Percentiles rank a stretch among this genome's conserved stretches.
phyloP scores from a whole-genome alignment of 64 coral and sea anemone species.

The Porites lutea region DNA sequence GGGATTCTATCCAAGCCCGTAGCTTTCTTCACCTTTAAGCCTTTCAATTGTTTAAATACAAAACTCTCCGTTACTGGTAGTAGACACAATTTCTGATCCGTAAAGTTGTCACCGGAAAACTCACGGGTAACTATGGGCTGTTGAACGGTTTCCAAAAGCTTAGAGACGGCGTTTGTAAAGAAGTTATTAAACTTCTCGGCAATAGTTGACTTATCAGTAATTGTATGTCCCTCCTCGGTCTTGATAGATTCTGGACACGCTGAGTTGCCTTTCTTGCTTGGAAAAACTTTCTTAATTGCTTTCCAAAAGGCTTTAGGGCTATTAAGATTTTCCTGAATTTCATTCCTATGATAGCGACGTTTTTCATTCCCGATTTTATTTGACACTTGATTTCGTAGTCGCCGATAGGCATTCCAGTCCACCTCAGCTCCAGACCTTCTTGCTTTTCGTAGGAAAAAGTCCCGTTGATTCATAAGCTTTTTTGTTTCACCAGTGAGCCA shows the following conservation, averaged over 20 bases:
- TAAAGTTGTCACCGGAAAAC: neutral
- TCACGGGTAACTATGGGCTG: neutral
- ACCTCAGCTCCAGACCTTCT: constrained; percentile 20
- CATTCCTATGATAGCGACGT: neutral
- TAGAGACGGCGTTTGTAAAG: neutral
- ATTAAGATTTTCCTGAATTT: neutral
- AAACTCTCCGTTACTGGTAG: neutral
- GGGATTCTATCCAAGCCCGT: constrained; percentile 9
- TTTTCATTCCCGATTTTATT: constrained; percentile 30
- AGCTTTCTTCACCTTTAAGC: constrained; percentile 5
- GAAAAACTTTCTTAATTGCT: constrained; percentile 7
- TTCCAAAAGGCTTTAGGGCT: constrained; percentile 38
- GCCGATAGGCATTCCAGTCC: neutral
- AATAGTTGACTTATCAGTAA: constrained; percentile 26
- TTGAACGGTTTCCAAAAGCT: neutral
- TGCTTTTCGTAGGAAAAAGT: constrained; percentile 22
- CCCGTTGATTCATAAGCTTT: constrained; percentile 18
- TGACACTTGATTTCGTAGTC: constrained; percentile 21
- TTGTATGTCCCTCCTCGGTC: neutral
- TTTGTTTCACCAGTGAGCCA: constrained; percentile 16
- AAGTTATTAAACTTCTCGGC: constrained; percentile 18
- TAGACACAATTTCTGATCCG: neutral
- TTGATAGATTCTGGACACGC: constrained; percentile 2
- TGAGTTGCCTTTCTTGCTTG: neutral
- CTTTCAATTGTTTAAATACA: neutral